Evolutionary conservation across 1,140 invertebrate genomes (phyloP).

Genomic region (Venturia canescens): DNA sequence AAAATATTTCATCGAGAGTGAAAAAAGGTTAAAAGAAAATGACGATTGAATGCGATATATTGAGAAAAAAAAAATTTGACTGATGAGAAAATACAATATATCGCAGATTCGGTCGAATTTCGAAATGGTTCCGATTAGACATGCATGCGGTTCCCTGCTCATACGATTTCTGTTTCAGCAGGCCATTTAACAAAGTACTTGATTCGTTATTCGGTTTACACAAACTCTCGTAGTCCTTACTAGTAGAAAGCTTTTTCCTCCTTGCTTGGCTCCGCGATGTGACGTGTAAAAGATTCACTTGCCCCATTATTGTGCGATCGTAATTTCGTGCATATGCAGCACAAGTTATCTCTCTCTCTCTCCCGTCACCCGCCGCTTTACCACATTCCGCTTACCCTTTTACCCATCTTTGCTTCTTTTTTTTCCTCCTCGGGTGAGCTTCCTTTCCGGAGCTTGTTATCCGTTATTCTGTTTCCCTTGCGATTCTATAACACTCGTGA

Average conservation of each 20-base stretch:
- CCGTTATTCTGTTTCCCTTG: constrained; percentile 23
- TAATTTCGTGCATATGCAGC: constrained; percentile 12
- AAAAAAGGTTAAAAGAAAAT: too few species aligned
- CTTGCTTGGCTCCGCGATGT: neutral
- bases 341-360: neutral
- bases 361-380: neutral
- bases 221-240: neutral
- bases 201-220: too few species aligned
- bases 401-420: too few species aligned
- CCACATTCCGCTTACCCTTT: too few species aligned
- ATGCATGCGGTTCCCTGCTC: too few species aligned
- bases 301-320: neutral
- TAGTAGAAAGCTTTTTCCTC: neutral
- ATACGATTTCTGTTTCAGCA: neutral
- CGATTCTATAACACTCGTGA: neutral
- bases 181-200: neutral
- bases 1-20: too few species aligned
- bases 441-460: constrained; percentile 20
- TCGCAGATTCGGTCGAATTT: too few species aligned
- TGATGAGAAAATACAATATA: too few species aligned
- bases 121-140: too few species aligned
- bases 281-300: constrained; percentile 20
- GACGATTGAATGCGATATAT: too few species aligned
- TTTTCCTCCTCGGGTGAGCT: neutral
- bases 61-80: too few species aligned